Evolutionary conservation across 2,888 invertebrate species (phyloP), one percentile per base, ranked within the genome.

Genomic region (Thyatira batis): DNA sequence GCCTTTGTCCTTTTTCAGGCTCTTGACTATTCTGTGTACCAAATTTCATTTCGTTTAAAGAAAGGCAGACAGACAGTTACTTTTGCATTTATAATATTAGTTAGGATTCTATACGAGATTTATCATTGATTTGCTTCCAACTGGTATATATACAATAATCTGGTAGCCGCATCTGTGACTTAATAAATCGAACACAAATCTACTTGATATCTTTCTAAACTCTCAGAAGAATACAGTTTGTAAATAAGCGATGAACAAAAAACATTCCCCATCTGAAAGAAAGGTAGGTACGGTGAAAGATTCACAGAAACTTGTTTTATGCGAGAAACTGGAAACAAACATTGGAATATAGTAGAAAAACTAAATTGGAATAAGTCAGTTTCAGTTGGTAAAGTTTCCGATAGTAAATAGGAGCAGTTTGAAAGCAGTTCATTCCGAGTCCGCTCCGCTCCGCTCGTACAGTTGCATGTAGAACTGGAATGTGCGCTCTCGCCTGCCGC

Each of bases 311-410:
- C 23, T 45, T 45, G 45, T 45, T 45, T 45, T 20, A 45, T 45
- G 45, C 20, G 23, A 23, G 45, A 20, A 45, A 45, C 45, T 45
- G 20, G 21, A 23, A 39, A 39, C 17, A 39, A 39, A 39, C 39
- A 39, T 39, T 39, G 39, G 39, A 39, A 39, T 39, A 17, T 39
- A 17, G 8, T 23, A 45, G n/a, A 23, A 45, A 20, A 20, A 45
- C 45, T 45, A 45, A 23, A 45, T 45, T 45, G 45, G 45, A 45
- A 23, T 20, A 45, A 45, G 45, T 45, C 45, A n/a, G 45, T 45
- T 21, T 5, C 23, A 45, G 45, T 45, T 30, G 23, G 10, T 11
- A 45, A 45, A 23, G 39, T 39, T 45, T 11, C n/a, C 20, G 45
- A 23, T n/a, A 23, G 45, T 45, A 45, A 45, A 45, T 45, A 45